phyloP scores from a whole-genome alignment of 2,888 invertebrate species.

The Hydrotaea cyrtoneurina region DNA sequence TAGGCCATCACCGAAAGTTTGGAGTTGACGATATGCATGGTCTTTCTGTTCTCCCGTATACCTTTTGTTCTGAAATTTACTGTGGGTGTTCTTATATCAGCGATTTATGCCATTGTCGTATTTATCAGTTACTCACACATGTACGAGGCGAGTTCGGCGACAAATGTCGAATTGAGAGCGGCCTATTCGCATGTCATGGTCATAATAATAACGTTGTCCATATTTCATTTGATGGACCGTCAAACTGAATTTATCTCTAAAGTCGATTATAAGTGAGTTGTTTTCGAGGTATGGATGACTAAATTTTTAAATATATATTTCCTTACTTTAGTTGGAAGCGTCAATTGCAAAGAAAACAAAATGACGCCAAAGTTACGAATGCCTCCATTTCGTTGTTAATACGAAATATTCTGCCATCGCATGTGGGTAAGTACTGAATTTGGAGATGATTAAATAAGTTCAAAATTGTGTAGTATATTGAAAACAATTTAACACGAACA shows the following conservation, averaged over 20 bases:
- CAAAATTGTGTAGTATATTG: too few relatives aligned
- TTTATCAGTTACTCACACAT: conserved; percentile 83
- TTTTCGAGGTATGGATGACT: neutral
- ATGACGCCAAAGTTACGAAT: conserved; percentile 92
- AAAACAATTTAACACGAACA: too few relatives aligned
- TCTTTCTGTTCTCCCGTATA: conserved; percentile 92
- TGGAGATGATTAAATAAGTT: too few relatives aligned
- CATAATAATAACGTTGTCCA: conserved; percentile 87
- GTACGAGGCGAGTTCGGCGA: conserved; percentile 85
- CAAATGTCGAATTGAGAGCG: conserved; percentile 86
- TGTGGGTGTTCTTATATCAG: conserved; percentile 85
- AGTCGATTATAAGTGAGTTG: conserved; percentile 87
- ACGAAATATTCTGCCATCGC: conserved; percentile 95
- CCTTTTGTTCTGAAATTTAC: conserved; percentile 91
- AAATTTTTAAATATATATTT: neutral
- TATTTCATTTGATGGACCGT: conserved; percentile 92
- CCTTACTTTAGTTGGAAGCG: conserved; percentile 83
- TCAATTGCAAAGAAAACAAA: conserved; percentile 90
- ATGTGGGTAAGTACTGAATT: conserved; percentile 87
- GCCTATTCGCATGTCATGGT: conserved; percentile 88
- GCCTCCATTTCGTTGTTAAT: conserved; percentile 93
- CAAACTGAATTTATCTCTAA: conserved; percentile 94
- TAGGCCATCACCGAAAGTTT: conserved; percentile 82
- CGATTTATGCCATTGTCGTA: conserved; percentile 86
- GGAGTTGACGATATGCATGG: conserved; percentile 84